Conservation (phyloP, 2,888 invertebrate species). For the Rhimphoctona megacephalus region DNA sequence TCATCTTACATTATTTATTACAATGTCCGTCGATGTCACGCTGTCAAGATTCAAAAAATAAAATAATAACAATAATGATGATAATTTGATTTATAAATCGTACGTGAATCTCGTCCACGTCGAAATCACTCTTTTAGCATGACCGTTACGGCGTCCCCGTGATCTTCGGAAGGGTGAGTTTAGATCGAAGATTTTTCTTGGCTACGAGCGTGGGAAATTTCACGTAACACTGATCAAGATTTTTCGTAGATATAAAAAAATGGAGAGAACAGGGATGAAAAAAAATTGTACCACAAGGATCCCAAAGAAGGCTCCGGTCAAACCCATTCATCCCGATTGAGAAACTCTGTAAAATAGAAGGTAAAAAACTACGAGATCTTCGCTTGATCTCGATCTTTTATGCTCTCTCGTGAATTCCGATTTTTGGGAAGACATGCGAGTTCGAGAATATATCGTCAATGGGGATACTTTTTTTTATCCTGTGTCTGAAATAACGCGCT, state of each 20-base stretch:
- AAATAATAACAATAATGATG: not conserved
- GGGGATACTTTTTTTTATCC: slow-evolving; percentile 41
- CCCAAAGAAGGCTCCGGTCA: slow-evolving; percentile 61
- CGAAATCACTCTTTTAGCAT: slow-evolving; percentile 44
- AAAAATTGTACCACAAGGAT: slow-evolving; percentile 63
- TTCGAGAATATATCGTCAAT: slow-evolving; percentile 68
- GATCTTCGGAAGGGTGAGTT: slow-evolving; percentile 59
- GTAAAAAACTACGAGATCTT: slow-evolving; percentile 48
- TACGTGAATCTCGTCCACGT: slow-evolving; percentile 5
- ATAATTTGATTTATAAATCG: slow-evolving; percentile 17
- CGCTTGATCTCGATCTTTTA: slow-evolving; percentile 72
- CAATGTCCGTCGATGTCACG: slow-evolving; percentile 11
- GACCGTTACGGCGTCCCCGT: slow-evolving; percentile 51
- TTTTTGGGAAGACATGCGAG: slow-evolving; percentile 69
- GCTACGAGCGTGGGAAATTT: slow-evolving; percentile 77
- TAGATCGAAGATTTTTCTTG: slow-evolving; percentile 42
- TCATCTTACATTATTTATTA: not conserved
- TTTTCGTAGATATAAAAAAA: slow-evolving; percentile 36
- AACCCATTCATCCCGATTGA: slow-evolving; percentile 71
- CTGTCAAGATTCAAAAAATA: slow-evolving; percentile 2
- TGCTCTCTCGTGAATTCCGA: slow-evolving; percentile 73
- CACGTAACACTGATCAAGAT: slow-evolving; percentile 70
- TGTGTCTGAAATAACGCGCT: slow-evolving; percentile 37
- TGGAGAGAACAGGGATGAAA: slow-evolving; percentile 9
- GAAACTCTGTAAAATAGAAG: slow-evolving; percentile 72